Evolutionary conservation across 1,140 invertebrate species (phyloP), one percentile per base, ranked within the genome.

Genomic region (Pogonomyrmex californicus): DNA sequence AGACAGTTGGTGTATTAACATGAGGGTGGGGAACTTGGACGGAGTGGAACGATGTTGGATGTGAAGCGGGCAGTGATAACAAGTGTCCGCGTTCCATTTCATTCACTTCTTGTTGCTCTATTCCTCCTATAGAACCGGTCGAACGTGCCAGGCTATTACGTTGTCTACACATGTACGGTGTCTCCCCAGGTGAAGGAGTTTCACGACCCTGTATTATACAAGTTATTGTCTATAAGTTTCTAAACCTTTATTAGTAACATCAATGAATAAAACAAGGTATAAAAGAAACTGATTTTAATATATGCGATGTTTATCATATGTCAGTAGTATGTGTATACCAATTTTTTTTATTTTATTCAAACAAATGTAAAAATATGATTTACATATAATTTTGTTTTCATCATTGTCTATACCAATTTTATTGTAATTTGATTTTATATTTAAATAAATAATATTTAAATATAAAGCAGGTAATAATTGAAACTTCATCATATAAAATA

Each of bases 111-210:
- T 95, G 95, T 38, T 95, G 94, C 30, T 95, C 95, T 2, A 91
- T 92, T 51, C 92, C 93, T 62, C 90, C 89, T 60, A 94, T 92
- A 33, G 93, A 95, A 63, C 88, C 92, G 10, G 93, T 94, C 12
- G 94, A 94, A 71, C 93, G 92, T 49, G 95, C 93, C 62, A 96
- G 93, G 90, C 95, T 96, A 92, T 96, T 97, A 33, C 97, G 95
- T 92, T 98, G 97, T 58, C 97, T 96, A 92, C 97, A 98, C 93
- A 98, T 93, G 90, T 97, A 98, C 14, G 97, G 97, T 6, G 97
- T 97, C 88, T 97, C 97, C 33, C 96, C 96, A 33, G 97, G 97
- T 14, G 97, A 98, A 70, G 97, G 97, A 81, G 97, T 97, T 92
- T 97, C 97, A 91, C 96, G 96, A 90, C 97, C 97, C 97, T 98